Evolutionary conservation across 2,797 vertebrate species (phyloP), one percentile per base, ranked within the genome.

Genomic region (Clamator glandarius): DNA sequence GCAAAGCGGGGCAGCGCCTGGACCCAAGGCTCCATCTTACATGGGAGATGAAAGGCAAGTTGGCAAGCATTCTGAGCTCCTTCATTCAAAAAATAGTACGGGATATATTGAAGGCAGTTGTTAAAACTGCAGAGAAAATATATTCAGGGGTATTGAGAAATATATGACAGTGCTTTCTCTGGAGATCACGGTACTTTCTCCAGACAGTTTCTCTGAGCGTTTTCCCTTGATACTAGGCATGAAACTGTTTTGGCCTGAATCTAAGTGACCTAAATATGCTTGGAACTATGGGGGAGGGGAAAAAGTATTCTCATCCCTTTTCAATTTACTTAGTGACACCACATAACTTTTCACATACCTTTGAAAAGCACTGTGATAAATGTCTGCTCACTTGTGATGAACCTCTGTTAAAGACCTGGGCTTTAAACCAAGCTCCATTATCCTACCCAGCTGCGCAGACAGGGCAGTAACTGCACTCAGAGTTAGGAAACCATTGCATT

Each of bases 31-130:
- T 58, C 87, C 51, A 17, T 89, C 90, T 95, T 93, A 96, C 93
- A 84, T 2, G 35, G 15, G 15, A 95, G 95, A 96, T 96, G 95
- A 93, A 96, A 90, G 96, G 95, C 95, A 94, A 95, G 29, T 23
- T 54, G 59, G 61, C 39, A 54, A 92, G 74, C 18, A 11, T 35
- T 87, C 73, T 35, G 59, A 94, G 81, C 55, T 92, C 67, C 81
- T 90, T 70, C 62, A 23, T 68, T 67, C 78, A n/a, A 35, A 88
- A 87, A 36, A 13, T 48, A 4, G 46, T 29, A 63, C 1, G 28
- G 52, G 81, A 57, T 58, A 55, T 78, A 48, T n/a, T 52, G 33
- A 23, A 9, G 77, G 12, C 17, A 21, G 14, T 41, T 90, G 70
- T 59, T 14, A 31, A 79, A 84, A 91, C 80, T 44, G 42, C 80